Evolutionary conservation across 2,797 vertebrate genomes (phyloP), one percentile per base, ranked within the genome.

Genomic region (Eutrigla gurnardus): DNA sequence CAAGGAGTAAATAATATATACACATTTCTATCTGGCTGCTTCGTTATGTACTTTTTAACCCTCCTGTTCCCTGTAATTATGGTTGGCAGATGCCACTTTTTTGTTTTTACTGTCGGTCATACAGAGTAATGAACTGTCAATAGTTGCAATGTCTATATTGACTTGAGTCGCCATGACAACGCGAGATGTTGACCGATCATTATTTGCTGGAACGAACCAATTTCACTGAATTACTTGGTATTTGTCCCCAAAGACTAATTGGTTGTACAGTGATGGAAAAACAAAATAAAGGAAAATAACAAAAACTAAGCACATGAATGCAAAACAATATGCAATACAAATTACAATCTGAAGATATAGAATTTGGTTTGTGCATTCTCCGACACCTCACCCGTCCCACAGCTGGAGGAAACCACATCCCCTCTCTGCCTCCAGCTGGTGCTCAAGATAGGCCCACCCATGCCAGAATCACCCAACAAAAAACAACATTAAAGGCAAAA

Each of bases 351-450:
- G 35, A 40, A 66, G 10, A 58, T 43, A 17, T 43, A 15, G 25
- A 17, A 25, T 25, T 25, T 25, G 25, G 25, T 25, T 25, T 25
- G 25, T 25, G 25, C 25, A 25, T 25, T 25, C 25, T 25, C 25
- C 25, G 2, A 25, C 25, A 25, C 25, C 25, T 25, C 25, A n/a
- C n/a, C n/a, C n/a, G n/a, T n/a, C n/a, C n/a, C n/a, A n/a, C n/a
- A 68, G 25, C 45, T 63, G 73, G 45, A 78, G 36, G 66, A 47
- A 65, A 71, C 78, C 66, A 78, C 62, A 13, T 77, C 1, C 39
- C 58, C 43, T 63, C 36, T 73, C 32, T 55, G 68, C 42, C 18
- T 73, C 68, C 76, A 65, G 73, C 69, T 69, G n/a, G 1, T 61
- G 55, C 66, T 67, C 25, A 61, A 49, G 52, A 55, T 60, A 53